Conservation (phyloP, 2,888 invertebrate genomes). For the Ormyrus labotus region DNA sequence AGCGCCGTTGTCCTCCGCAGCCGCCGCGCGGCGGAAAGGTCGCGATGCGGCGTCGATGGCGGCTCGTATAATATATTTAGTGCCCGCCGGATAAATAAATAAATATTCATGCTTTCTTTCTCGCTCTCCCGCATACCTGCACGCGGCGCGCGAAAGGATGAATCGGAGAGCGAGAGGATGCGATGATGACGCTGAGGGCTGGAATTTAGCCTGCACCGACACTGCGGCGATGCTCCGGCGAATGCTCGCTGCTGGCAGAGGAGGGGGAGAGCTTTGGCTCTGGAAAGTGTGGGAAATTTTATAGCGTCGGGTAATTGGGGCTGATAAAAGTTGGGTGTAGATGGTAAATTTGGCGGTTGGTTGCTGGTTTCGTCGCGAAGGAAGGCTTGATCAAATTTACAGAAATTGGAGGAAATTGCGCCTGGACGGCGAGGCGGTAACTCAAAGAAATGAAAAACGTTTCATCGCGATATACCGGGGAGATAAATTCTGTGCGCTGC, state of each 20-base stretch:
- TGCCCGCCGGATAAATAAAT: slow-evolving; percentile 20
- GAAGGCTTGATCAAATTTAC: too few species aligned
- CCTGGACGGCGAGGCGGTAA: too few species aligned
- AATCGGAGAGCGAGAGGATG: too few species aligned
- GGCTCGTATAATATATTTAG: slow-evolving; percentile 37
- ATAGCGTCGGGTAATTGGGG: too few species aligned
- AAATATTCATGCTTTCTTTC: slow-evolving; percentile 24
- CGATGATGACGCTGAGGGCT: background rate
- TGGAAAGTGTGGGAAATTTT: too few species aligned
- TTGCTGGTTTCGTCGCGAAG: too few species aligned
- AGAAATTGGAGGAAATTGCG: too few species aligned
- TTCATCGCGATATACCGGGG: too few species aligned
- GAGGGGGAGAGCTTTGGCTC: background rate
- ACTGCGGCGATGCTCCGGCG: slow-evolving; percentile 3
- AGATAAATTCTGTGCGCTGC: background rate
- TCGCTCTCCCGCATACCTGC: slow-evolving; percentile 20
- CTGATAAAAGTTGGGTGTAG: too few species aligned
- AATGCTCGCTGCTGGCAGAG: background rate
- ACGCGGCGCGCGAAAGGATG: too few species aligned
- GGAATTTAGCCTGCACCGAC: slow-evolving; percentile 13
- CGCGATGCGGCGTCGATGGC: background rate
- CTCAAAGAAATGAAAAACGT: too few species aligned
- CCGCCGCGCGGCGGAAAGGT: background rate
- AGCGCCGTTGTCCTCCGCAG: slow-evolving; percentile 10
- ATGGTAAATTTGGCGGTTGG: too few species aligned